Base-by-base conservation (phyloP, 2,888 invertebrate genomes). In the Dasysyrphus tricinctus region DNA sequence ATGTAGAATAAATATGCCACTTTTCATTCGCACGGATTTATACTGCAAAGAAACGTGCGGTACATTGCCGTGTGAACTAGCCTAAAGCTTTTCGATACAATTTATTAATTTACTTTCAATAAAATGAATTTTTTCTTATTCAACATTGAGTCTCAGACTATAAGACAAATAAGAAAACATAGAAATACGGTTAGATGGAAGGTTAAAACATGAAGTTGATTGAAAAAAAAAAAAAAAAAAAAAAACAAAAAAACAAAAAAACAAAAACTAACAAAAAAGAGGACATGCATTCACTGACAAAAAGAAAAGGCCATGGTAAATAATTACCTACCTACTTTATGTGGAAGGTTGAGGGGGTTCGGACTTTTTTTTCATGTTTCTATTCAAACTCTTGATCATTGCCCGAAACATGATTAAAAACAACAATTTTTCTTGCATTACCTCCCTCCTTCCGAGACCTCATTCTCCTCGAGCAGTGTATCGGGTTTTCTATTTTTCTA, bases 391-490 rank as follows among this genome's bases (percentile, higher is more conserved):
- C 32, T 7, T 54, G 29, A 29, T 54, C 54, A 32, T 54, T 54
- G 54, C 11, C 24, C 34, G 16, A 72, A 83, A 74, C 78, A 74
- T 69, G 74, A 79, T 83, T 79, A 74, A 57, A 34, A 59, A 19
- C 34, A 37, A 59, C 59, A 12, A 59, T 32, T n/a, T 54, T 32
- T 29, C 14, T 54, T 54, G 29, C 29, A 59, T 19, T 39, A 19
- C 12, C 19, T 19, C 11, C 12, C 3, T 2, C 19, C 37, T 16
- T 2, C 5, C 3, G 5, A 37, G 37, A 11, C 37, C n/a, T 51
- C 44, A 65, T 29, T 42, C 32, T 70, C 51, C 65, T 32, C 14
- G 3, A 49, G 44, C 9, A 49, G 29, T 54, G 29, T 54, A 54
- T 51, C 14, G 51, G 14, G 24, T 51, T 29, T 51, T 51, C 24